Conservation (phyloP, 2,113 vertebrate genomes). For the Podarcis cretensis region DNA sequence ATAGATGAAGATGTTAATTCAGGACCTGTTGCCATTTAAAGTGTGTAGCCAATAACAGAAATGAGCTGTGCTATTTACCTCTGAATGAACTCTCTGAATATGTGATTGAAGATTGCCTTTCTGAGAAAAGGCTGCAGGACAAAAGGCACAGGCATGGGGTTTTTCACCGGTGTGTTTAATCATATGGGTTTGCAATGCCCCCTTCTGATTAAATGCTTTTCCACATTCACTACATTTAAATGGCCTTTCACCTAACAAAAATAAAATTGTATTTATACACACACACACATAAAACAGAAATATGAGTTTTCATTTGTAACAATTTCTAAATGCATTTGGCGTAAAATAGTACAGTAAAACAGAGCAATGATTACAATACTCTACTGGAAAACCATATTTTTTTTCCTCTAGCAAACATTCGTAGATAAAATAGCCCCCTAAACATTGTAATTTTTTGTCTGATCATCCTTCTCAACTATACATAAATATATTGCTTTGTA, state of each 20-base stretch:
- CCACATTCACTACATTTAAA: constrained; percentile 92
- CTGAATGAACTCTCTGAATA: constrained; percentile 95
- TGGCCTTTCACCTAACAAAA: constrained; percentile 88
- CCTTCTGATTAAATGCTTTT: constrained; percentile 99
- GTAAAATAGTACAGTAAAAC: neutral
- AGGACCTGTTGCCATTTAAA: neutral
- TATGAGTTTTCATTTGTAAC: neutral
- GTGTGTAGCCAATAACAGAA: neutral
- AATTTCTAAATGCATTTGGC: neutral
- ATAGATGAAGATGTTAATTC: constrained; percentile 3
- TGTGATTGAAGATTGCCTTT: constrained; percentile 98
- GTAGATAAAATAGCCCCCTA: no score
- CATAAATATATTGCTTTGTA: neutral
- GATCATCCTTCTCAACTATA: neutral
- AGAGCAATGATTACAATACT: neutral
- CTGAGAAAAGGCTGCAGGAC: constrained; percentile 97
- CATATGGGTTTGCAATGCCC: constrained; percentile 98
- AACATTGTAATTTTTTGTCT: neutral
- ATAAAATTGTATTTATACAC: rapidly evolving
- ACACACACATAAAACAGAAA: neutral
- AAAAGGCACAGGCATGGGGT: constrained; percentile 94
- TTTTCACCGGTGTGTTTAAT: constrained; percentile 97
- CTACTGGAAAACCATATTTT: neutral
- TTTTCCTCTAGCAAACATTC: neutral
- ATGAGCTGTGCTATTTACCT: constrained; percentile 80